Base-by-base conservation (phyloP, 2,113 vertebrate genomes). In the Kryptolebias marmoratus region DNA sequence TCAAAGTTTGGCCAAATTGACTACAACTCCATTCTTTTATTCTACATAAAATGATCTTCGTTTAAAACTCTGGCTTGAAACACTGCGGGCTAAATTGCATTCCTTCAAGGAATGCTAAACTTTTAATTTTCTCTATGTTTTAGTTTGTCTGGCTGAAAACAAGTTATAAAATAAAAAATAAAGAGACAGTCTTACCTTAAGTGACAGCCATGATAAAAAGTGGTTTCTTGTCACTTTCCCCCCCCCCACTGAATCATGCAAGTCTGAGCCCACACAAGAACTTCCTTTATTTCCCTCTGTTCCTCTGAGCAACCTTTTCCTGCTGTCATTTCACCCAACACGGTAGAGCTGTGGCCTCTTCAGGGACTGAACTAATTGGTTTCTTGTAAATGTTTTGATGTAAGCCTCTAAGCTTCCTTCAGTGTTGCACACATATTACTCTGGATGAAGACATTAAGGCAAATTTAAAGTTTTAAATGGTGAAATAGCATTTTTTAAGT, bases 171-270 rank as follows among this genome's bases (percentile, higher is more conserved):
- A 55, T 61, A 68, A 49, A 18, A 60, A 55, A 22, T 22, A 22
- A 59, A 47, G 28, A 71, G 74, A 55, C 68, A 69, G 1, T 6
- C 53, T 42, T 39, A 15, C 28, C 54, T 57, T 69, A 74, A 82
- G 77, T 80, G 81, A 85, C 82, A 85, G 55, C 42, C 48, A 14
- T 70, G 71, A 84, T 77, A 60, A 84, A 80, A 76, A 68, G 59
- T 42, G 50, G 27, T 56, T 70, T 64, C 0, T 52, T 36, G 55
- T 69, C 68, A 73, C 69, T 48, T 80, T 71, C 68, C 68, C 27
- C 42, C 68, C 68, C 27, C 42, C 60, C 28, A 2, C 42, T 65
- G 78, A 73, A 45, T 64, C 57, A 30, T 4, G 0, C 55, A 60
- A 13, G 44, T 36, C n/a, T 59, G 66, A n/a, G 27, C 71, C 54